Percentiles rank a stretch among this genome's conserved stretches.
phyloP scores from a whole-genome alignment of 2,113 vertebrate species.

The Nycticryphes semicollaris region DNA sequence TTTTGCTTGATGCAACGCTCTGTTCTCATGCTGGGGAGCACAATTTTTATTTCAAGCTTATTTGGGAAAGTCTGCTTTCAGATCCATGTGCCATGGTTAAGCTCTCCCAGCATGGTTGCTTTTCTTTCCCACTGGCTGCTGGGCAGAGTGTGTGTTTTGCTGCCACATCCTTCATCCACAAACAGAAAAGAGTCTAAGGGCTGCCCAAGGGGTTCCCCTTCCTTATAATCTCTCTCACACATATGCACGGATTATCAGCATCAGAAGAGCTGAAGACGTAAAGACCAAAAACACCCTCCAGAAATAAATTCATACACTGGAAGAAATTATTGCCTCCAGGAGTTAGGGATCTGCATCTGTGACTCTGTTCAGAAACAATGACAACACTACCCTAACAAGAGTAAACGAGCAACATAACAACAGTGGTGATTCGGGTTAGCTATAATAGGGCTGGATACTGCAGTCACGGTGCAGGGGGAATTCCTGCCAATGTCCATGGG shows the following conservation, averaged over 20 bases:
- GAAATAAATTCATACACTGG: constrained; percentile 5
- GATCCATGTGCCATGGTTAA: not conserved
- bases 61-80: not conserved
- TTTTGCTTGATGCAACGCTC: not conserved
- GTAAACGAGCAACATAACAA: not conserved
- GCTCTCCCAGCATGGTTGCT: not conserved
- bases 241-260: not conserved
- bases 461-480: not conserved
- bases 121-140: not conserved
- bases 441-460: not conserved
- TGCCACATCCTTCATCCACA: constrained; percentile 39
- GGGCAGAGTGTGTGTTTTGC: not conserved
- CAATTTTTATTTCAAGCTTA: not conserved
- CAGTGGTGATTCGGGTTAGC: not conserved
- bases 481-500: not conserved
- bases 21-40: not conserved
- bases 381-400: not conserved
- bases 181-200: not conserved
- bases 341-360: not conserved
- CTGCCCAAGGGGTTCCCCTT: constrained; percentile 1
- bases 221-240: constrained; percentile 23
- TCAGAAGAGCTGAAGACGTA: not conserved
- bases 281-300: constrained; percentile 6
- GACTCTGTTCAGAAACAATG: not conserved
- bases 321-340: constrained; percentile 1